Base-by-base conservation (phyloP, 2,797 vertebrate species). In the Centropyge bicolor region DNA sequence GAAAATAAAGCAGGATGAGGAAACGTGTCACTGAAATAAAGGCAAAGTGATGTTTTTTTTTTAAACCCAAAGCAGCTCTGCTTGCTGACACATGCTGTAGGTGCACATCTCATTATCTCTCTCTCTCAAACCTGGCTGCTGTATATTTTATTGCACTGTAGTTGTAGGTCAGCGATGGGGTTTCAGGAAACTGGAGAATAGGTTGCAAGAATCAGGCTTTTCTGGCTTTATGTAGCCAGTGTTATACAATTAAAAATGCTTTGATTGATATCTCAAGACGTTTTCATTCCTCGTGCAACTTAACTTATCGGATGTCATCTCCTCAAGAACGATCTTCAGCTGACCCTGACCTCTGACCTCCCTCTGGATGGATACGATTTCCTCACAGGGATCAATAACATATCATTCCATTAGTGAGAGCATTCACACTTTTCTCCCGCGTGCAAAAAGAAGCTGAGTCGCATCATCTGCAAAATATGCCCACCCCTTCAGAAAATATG, bases 281-380 rank as follows among this genome's bases (percentile, higher is more conserved):
- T 65, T 35, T 38, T 6, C 10, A 46, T 19, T 69, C 73, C 1
- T 17, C 38, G 8, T 48, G 31, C 19, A 19, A 17, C 24, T 59
- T 24, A 27, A 9, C 60, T 31, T 31, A 31, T 31, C 27, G n/a
- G 51, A 59, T 67, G 9, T 57, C 65, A 51, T 70, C 54, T 51
- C 19, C 7, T 36, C 13, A 12, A 65, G 20, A 60, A 8, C 52
- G 70, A 71, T 76, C 65, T 54, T 59, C 48, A 48, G 2, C 43
- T 51, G 63, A 81, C 56, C 35, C 40, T 68, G 75, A 82, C 68
- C 70, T 83, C 68, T 70, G 72, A 73, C 52, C 59, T 67, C 57
- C 56, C 55, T 51, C 1, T 52, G 54, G 27, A 52, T 27, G 61
- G 62, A 65, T 22, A 51, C 19, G 5, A 66, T 74, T 72, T 76